Base-by-base conservation (phyloP, 2,888 invertebrate genomes). In the Drosophila hawaiiensis region DNA sequence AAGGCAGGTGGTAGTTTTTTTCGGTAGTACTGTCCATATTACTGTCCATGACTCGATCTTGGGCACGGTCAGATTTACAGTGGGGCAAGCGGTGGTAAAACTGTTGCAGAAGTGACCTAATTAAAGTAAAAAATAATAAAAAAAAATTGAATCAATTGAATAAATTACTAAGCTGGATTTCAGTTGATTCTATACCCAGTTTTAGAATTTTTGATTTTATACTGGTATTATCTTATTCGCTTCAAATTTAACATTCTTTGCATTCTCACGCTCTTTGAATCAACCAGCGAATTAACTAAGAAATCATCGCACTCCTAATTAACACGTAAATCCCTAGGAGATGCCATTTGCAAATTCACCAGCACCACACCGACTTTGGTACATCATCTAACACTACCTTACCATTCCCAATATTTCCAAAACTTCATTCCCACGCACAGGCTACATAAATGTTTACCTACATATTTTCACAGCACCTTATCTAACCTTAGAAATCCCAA, bases 1-100 rank as follows among this genome's bases (percentile, higher is more conserved):
- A 91, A 84, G 92, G 92, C 92, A 92, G 92, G 92, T 92, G 92
- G 91, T 92, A 91, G 89, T 84, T 92, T 85, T 84, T 84, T 91
- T 91, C 82, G 82, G 82, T 80, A 82, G 81, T 88, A 80, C 78
- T 84, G 74, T 78, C 73, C 85, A 73, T 68, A 83, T 70, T 72
- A 75, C 88, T 91, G 75, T 78, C 70, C 76, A 82, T 85, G 84
- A 84, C 83, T 91, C 73, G 84, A 61, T 77, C 82, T 79, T 78
- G 64, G 61, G 76, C 76, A 75, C 74, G 85, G 84, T 74, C 85
- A 80, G 81, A 85, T 78, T 83, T 84, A 92, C 92, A 91, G 90
- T 92, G 92, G 91, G 52, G n/a, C 75, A 54, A 76, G n/a, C 14
- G 33, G 12, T n/a, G 5, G 1, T n/a, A 10, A 3, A 63, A 67